Conservation (phyloP, 1,140 invertebrate species). For the Eubasilissa regina region DNA sequence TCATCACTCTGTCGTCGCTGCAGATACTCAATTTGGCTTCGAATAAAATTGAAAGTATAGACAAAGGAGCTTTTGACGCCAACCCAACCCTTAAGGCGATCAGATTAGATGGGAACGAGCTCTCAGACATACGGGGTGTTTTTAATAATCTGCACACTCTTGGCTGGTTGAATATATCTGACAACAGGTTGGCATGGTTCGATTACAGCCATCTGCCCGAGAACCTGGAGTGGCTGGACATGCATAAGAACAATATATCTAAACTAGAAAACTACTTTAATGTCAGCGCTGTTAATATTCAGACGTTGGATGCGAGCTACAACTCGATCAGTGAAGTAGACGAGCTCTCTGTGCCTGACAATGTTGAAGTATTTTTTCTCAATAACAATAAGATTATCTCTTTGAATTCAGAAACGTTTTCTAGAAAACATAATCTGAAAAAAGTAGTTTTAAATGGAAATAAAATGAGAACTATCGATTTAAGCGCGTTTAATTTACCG, state of each 20-base stretch:
- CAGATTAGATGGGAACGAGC: constrained; percentile 78
- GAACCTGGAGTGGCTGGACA: constrained; percentile 81
- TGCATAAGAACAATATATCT: constrained; percentile 79
- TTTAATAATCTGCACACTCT: constrained; percentile 79
- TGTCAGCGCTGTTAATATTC: constrained; percentile 81
- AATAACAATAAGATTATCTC: constrained; percentile 84
- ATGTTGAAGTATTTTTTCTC: constrained; percentile 82
- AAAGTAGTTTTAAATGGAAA: constrained; percentile 86
- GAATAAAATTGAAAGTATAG: constrained; percentile 78
- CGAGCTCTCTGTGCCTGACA: constrained; percentile 81
- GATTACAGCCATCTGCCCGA: constrained; percentile 80
- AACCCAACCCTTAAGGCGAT: constrained; percentile 79
- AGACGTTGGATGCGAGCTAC: constrained; percentile 84
- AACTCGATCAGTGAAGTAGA: constrained; percentile 81
- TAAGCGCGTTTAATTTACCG: constrained; percentile 79
- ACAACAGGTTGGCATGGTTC: constrained; percentile 79
- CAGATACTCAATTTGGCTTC: constrained; percentile 81
- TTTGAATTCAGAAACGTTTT: constrained; percentile 83
- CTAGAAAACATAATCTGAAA: constrained; percentile 79
- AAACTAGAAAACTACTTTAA: constrained; percentile 84
- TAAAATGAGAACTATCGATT: constrained; percentile 82
- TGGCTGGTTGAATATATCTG: constrained; percentile 82
- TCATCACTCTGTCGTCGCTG: constrained; percentile 77
- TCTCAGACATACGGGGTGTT: constrained; percentile 79
- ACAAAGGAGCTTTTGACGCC: constrained; percentile 78